A percentile compares a stretch with the other conserved stretches of the same genome.
Evolutionary conservation across 2,113 vertebrate genomes (phyloP).

Genomic region (Paramormyrops kingsleyae): DNA sequence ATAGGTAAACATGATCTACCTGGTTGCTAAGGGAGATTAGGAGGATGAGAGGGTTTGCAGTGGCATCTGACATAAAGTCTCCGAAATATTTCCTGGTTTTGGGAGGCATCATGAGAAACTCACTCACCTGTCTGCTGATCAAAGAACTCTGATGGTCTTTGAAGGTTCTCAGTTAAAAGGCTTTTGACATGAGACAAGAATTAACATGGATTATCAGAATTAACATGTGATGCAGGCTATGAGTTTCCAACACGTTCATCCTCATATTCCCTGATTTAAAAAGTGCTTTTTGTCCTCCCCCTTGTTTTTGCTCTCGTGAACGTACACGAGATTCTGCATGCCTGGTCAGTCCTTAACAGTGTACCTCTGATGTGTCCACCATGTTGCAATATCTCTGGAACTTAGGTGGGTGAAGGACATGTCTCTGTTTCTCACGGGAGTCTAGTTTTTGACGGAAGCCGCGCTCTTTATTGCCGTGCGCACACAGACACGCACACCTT

Average conservation of each 20-base stretch:
- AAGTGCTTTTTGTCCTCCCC: background rate
- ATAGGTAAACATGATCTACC: background rate
- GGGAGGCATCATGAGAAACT: background rate
- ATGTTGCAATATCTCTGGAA: background rate
- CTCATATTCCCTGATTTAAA: background rate
- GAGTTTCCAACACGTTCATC: background rate
- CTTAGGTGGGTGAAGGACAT: background rate
- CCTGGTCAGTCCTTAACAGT: background rate
- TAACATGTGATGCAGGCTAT: background rate
- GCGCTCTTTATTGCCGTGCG: background rate
- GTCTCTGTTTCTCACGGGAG: background rate
- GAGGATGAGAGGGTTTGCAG: background rate
- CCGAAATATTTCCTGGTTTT: background rate
- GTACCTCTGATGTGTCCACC: background rate
- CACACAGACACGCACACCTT: background rate
- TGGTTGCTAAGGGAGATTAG: background rate
- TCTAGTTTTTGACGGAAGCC: background rate
- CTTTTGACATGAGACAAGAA: background rate
- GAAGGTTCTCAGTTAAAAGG: conserved; percentile 5
- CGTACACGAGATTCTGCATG: background rate
- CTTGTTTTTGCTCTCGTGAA: background rate
- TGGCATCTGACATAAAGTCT: background rate
- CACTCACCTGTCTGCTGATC: background rate
- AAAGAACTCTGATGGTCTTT: background rate
- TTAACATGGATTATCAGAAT: background rate